Evolutionary conservation across 1,140 invertebrate genomes (phyloP), one percentile per base, ranked within the genome.

Genomic region (Calephelis nemesis): DNA sequence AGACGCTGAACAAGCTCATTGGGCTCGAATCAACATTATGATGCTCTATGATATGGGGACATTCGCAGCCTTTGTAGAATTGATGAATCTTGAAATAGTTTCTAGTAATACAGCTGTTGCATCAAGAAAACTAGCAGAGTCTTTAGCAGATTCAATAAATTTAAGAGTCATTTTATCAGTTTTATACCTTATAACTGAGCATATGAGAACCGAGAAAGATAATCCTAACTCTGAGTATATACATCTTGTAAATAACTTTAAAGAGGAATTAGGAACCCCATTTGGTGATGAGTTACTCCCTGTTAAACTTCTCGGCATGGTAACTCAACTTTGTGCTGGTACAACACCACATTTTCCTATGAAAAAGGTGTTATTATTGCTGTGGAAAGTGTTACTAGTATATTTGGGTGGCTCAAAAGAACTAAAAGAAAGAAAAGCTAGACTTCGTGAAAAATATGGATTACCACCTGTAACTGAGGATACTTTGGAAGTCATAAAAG

Each of bases 341-440:
- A 95, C 96, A 50, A 96, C 97, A 10, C 97, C 98, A 58, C 97
- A 99, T 93, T 99, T 98, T 93, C 98, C 98, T 12, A 99, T 99
- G 94, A 99, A 98, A 87, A 99, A 99, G 93, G 97, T 99, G 65
- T 92, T 99, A 40, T 90, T 99, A n/a, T 89, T 99, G 3, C 85
- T 99, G 11, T 99, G 98, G 98, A 99, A 99, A 93, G 94, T 98
- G 4, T 94, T 99, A 58, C 91, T 99, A 63, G 94, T 98, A 2
- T 96, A 97, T 10, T 92, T 99, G 15, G 98, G 98, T 30, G 98
- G 98, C 11, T 97, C 97, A 71, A 95, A 96, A 69, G 94, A 95
- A 47, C 90, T 99, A 2, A 95, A 95, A 81, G 93, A 95, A 71
- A 86, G 96, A 12, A 98, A 98, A 90, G 81, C 94, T 75, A 91